Conservation (phyloP, 1,140 invertebrate genomes). For the Conus betulinus region DNA sequence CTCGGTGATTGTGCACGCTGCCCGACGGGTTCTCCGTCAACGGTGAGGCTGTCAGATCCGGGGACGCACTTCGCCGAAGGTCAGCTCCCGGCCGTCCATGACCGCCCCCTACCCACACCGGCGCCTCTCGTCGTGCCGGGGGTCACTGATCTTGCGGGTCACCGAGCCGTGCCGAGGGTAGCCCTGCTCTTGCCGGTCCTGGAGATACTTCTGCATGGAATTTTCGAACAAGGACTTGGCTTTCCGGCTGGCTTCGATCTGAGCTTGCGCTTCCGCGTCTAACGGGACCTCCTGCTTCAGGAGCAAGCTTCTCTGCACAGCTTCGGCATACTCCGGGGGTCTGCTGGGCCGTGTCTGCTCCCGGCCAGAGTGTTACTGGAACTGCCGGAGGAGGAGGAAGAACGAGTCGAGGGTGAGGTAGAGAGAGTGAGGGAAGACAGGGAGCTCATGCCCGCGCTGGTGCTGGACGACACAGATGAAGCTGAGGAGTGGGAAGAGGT, state of each 20-base stretch:
- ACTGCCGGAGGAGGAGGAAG: constrained; percentile 9
- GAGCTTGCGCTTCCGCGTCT: constrained; percentile 65
- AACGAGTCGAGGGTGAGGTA: background rate
- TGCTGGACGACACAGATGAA: background rate
- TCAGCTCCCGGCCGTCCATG: background rate
- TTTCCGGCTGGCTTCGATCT: constrained; percentile 69
- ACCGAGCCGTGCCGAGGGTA: background rate
- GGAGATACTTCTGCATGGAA: constrained; percentile 71
- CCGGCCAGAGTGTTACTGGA: background rate
- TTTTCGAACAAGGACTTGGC: constrained; percentile 76
- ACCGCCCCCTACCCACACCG: background rate
- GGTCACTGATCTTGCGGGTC: constrained; percentile 10
- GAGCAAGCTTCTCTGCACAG: constrained; percentile 65
- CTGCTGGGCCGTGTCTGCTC: constrained; percentile 48
- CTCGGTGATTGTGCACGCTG: constrained; percentile 14
- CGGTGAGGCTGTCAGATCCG: background rate
- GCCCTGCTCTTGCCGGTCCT: constrained; percentile 54
- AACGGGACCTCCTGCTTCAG: constrained; percentile 58
- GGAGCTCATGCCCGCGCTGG: background rate
- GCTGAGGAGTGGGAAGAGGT: background rate
- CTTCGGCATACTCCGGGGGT: constrained; percentile 69
- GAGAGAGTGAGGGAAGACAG: constrained; percentile 3
- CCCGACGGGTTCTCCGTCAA: constrained; percentile 45
- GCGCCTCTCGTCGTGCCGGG: background rate
- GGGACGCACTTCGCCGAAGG: too few species aligned